Conservation (phyloP, 2,888 invertebrate genomes). For the Halictus quadricinctus region DNA sequence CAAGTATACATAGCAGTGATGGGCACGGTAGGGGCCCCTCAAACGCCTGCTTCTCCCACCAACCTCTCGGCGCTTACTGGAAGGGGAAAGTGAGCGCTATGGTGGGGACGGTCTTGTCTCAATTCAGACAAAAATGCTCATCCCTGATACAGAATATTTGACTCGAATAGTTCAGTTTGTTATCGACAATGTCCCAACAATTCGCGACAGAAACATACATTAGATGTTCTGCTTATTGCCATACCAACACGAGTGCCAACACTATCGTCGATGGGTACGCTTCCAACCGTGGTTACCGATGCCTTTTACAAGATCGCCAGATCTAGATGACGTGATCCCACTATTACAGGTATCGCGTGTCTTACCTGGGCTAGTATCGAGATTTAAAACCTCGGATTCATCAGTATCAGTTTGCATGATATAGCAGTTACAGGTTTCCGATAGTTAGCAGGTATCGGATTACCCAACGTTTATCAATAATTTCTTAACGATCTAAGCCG, state of each 20-base stretch:
- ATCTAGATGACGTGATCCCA: slow-evolving; percentile 4
- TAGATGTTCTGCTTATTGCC: not conserved
- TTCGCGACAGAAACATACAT: not conserved
- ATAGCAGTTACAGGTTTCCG: slow-evolving; percentile 21
- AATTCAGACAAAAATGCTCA: no score
- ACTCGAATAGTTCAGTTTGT: not conserved
- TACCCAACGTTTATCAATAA: slow-evolving; percentile 24
- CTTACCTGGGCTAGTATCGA: slow-evolving; percentile 23
- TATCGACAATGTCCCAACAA: not conserved
- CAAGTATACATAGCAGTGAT: no score
- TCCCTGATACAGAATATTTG: not conserved
- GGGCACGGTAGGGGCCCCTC: no score
- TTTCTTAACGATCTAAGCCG: slow-evolving; percentile 2
- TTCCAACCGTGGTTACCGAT: not conserved
- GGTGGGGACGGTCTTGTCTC: no score
- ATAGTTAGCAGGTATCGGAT: slow-evolving; percentile 30
- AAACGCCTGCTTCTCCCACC: no score
- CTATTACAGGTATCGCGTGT: slow-evolving; percentile 25
- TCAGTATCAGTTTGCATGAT: slow-evolving; percentile 29
- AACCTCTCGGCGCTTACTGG: no score
- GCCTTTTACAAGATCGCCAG: not conserved
- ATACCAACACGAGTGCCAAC: not conserved
- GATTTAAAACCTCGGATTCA: slow-evolving; percentile 27
- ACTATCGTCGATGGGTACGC: no score
- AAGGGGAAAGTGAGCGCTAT: no score